phyloP scores from a whole-genome alignment of 1,140 invertebrate genomes.

The Trichonephila inaurata region DNA sequence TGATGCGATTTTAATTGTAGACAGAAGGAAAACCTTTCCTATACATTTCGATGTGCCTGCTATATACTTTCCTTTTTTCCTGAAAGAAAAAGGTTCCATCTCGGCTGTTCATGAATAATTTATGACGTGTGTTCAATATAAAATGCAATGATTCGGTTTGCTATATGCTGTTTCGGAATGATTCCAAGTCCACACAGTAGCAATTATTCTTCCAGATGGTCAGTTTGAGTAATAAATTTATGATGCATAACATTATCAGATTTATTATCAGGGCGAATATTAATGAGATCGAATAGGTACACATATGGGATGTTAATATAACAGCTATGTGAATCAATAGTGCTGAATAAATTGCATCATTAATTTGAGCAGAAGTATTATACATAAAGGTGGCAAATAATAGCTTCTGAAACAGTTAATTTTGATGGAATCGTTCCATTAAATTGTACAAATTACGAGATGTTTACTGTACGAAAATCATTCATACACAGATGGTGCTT shows the following conservation, averaged over 20 bases:
- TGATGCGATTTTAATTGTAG: too few species aligned
- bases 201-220: not conserved
- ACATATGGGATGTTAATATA: not conserved
- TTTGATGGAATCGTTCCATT: not conserved
- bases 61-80: not conserved
- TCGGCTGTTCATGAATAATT: not conserved
- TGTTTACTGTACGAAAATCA: too few species aligned
- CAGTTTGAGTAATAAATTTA: conserved; percentile 17
- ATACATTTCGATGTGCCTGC: not conserved
- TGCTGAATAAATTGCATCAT: not conserved
- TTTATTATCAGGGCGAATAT: not conserved
- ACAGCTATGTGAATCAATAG: not conserved
- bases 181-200: not conserved
- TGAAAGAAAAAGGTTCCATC: not conserved
- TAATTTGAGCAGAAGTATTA: not conserved
- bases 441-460: too few species aligned
- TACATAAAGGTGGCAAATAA: not conserved
- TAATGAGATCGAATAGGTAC: not conserved
- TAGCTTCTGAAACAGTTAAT: not conserved
- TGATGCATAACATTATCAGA: conserved; percentile 21
- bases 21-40: not conserved
- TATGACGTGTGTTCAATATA: not conserved
- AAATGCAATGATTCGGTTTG: not conserved
- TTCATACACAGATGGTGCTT: too few species aligned
- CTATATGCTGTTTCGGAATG: not conserved